phyloP scores from a whole-genome alignment of 1,140 invertebrate genomes.

The Bombyx mori region ASM3026992v2 NC_085116.1:6153501-6154000 shows the following conservation, averaged over 20 bases:
- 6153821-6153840: too few relatives aligned
- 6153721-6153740: slow-evolving; percentile 35
- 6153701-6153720: slow-evolving; percentile 57
- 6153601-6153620: slow-evolving; percentile 2
- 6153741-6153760: slow-evolving; percentile 26
- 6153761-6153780: slow-evolving; percentile 12
- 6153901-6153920: too few relatives aligned
- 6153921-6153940: neutral
- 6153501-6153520: too few relatives aligned
- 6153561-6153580: too few relatives aligned
- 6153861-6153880: too few relatives aligned
- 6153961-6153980: neutral
- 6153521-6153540: too few relatives aligned
- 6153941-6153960: neutral
- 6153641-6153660: slow-evolving; percentile 19
- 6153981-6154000: neutral
- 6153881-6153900: too few relatives aligned
- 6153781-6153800: neutral
- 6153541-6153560: too few relatives aligned
- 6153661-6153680: slow-evolving; percentile 56
- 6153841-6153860: too few relatives aligned
- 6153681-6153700: slow-evolving; percentile 66
- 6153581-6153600: too few relatives aligned
- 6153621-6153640: slow-evolving; percentile 22
- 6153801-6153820: too few relatives aligned